phyloP scores from a whole-genome alignment of 2,888 invertebrate genomes.

The Campoletis raptor region DNA sequence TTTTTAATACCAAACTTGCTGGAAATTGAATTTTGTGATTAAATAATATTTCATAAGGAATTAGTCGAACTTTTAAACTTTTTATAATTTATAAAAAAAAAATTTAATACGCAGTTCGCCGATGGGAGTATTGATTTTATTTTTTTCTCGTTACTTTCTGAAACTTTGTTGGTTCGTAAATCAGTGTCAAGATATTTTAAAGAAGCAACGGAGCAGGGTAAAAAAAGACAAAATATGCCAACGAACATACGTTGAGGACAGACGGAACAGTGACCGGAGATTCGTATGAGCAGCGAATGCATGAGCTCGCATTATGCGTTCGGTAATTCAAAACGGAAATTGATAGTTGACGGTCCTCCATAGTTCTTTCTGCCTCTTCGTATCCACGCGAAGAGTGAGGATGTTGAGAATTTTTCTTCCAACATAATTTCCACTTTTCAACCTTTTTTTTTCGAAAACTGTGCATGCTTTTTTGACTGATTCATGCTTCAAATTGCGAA shows the following conservation, averaged over 20 bases:
- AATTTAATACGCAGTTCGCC: no score
- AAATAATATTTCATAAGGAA: neutral
- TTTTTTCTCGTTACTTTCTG: neutral
- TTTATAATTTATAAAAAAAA: neutral
- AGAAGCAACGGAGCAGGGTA: constrained; percentile 40
- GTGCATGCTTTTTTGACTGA: neutral
- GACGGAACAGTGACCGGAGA: constrained; percentile 70
- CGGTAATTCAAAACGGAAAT: constrained; percentile 83
- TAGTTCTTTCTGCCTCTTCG: constrained; percentile 39
- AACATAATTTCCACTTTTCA: constrained; percentile 7
- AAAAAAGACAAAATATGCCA: constrained; percentile 34
- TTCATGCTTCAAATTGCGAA: neutral
- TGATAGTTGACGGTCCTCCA: constrained; percentile 79
- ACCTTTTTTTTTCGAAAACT: neutral
- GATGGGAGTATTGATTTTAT: neutral
- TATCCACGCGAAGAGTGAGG: constrained; percentile 64
- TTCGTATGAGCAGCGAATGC: constrained; percentile 77
- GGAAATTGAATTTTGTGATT: neutral
- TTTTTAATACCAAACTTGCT: neutral
- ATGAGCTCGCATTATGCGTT: constrained; percentile 75
- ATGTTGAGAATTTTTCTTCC: constrained; percentile 6
- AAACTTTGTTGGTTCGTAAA: constrained; percentile 8
- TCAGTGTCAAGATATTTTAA: constrained; percentile 31
- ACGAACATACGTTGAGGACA: constrained; percentile 4
- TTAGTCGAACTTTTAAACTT: neutral